These are phyloP conservation scores for Drosophila tani DNA, from an alignment of 1,140 invertebrate genomes.

Conservation along the genomic window DNA sequence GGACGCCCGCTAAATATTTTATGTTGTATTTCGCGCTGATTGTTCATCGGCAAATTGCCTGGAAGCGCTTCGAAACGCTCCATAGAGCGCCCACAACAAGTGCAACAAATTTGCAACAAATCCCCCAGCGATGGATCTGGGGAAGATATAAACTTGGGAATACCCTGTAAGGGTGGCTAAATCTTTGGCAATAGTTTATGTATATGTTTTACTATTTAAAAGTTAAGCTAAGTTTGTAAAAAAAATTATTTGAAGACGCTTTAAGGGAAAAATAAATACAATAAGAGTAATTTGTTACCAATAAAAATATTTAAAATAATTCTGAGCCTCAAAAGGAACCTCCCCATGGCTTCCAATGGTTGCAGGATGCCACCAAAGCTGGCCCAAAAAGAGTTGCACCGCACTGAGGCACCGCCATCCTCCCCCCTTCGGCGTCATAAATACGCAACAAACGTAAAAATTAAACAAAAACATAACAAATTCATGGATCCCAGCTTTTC, in stretches of 20 bases:
- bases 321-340: not conserved
- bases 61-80: constrained; percentile 78
- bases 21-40: constrained; percentile 80
- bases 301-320: not conserved
- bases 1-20: constrained; percentile 76
- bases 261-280: not conserved
- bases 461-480: constrained; percentile 69
- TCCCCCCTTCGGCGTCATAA: constrained; percentile 56
- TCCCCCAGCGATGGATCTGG: not conserved
- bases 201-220: too few relatives aligned
- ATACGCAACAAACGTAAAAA: constrained; percentile 71
- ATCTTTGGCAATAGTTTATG: too few relatives aligned
- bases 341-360: not conserved
- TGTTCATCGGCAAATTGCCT: constrained; percentile 83
- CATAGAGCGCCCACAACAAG: constrained; percentile 68
- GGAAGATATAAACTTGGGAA: not conserved
- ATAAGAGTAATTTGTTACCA: not conserved
- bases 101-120: constrained; percentile 36
- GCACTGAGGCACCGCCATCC: constrained; percentile 22
- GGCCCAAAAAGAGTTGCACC: constrained; percentile 22
- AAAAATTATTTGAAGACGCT: too few relatives aligned
- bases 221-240: not conserved
- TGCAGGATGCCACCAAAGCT: constrained; percentile 4
- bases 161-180: constrained; percentile 2
- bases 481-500: constrained; percentile 28